Percentiles rank a stretch among this genome's conserved stretches.
Evolutionary conservation across 2,888 invertebrate genomes (phyloP).

Genomic region (Chrysodeixis includens): DNA sequence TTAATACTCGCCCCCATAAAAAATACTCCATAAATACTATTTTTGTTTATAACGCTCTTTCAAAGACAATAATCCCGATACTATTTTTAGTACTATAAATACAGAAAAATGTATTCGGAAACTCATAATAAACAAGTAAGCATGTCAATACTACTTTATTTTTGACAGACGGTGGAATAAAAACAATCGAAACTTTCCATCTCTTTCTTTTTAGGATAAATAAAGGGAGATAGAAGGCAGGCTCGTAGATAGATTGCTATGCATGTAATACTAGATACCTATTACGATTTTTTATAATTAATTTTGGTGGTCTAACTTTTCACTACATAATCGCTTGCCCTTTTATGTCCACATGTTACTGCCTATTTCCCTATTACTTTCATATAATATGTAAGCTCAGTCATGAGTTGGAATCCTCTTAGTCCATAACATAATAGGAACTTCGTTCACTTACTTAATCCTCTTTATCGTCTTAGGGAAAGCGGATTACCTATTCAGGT

Average conservation of each 20-base stretch:
- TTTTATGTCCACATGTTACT: not conserved
- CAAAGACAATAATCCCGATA: not conserved
- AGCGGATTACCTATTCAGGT: constrained; percentile 28
- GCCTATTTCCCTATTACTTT: not conserved
- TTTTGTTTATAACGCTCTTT: no score
- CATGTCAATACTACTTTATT: no score
- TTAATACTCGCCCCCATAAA: not conserved
- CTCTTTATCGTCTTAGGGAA: constrained; percentile 19
- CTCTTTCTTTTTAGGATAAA: no score
- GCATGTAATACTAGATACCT: no score
- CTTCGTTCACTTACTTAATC: constrained; percentile 37
- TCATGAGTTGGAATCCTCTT: constrained; percentile 6
- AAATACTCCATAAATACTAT: not conserved
- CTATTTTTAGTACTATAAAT: not conserved
- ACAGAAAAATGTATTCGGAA: no score
- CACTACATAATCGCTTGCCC: not conserved
- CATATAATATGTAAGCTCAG: not conserved
- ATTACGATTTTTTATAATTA: no score
- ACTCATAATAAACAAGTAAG: no score
- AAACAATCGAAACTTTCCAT: no score
- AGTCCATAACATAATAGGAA: constrained; percentile 25
- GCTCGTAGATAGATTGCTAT: no score
- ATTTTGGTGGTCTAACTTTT: no score
- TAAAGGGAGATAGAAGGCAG: no score
- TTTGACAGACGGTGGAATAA: no score